Evolutionary conservation across 1,140 invertebrate species (phyloP), one percentile per base, ranked within the genome.

Genomic region (Eufriesea mexicana): DNA sequence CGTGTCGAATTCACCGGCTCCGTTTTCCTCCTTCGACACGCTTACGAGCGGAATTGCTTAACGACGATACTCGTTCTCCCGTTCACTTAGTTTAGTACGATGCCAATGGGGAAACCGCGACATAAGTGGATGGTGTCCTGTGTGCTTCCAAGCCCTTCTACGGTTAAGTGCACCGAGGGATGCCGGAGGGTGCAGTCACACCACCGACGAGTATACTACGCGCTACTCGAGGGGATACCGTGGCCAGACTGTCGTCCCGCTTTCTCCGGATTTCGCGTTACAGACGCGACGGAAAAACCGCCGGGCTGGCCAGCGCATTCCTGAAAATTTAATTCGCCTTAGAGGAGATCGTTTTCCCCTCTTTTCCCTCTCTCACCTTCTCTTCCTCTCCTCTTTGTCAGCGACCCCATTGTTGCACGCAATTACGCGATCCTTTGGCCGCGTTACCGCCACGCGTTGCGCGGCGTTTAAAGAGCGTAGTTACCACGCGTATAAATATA

Each of bases 11-110:
- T 87, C 85, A 82, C 85, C 85, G 75, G 72, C 55, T 70, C 85
- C 76, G 64, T 49, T 74, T 84, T 85, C 86, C 64, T 85, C 61
- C 74, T 79, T 78, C 78, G 47, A 76, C 86, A 71, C 86, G 86
- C 83, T 88, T 85, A 88, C 86, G 67, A 88, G 83, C 86, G 79
- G 71, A 89, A 89, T 89, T 86, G 82, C 82, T 89, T 87, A 89
- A 89, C 83, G 88, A 89, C 83, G 85, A 87, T 89, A 89, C 88
- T 89, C 88, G 64, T 89, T 83, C 88, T 86, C 88, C 86, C 88
- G 88, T 89, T 89, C 88, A 89, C 85, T 89, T 89, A 89, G 88
- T 89, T 89, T 89, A 85, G 88, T 84, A 87, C 85, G 85, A 89
- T 89, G 88, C 88, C 88, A 87, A 89, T 89, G 88, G 88, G 85